A percentile compares a stretch with the other conserved stretches of the same genome.
Evolutionary conservation across 1,140 invertebrate genomes (phyloP).

Genomic region (Hypothenemus hampei): DNA sequence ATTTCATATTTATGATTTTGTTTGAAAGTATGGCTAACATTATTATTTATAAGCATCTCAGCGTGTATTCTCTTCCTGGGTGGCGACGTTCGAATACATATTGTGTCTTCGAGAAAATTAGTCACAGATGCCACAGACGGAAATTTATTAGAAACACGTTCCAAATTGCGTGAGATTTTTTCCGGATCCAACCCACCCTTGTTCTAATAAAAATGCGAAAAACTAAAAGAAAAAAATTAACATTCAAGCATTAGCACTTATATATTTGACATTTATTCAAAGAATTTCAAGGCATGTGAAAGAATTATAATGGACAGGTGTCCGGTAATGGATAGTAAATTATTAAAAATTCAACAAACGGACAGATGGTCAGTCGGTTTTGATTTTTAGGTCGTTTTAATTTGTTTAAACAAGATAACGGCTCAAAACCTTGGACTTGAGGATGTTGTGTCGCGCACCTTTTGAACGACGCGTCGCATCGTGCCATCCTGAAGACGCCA

Average conservation of each 20-base stretch:
- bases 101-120: conserved; percentile 16
- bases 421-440: no score
- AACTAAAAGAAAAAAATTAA: background rate
- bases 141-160: conserved; percentile 23
- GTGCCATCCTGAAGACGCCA: conserved; percentile 11
- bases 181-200: background rate
- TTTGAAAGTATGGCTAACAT: no score
- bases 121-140: conserved; percentile 19
- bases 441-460: no score
- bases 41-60: no score
- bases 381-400: no score
- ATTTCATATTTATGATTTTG: no score
- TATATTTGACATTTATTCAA: background rate
- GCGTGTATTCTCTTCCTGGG: conserved; percentile 9
- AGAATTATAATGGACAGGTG: no score
- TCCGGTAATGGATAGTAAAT: no score
- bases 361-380: no score
- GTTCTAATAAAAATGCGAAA: background rate
- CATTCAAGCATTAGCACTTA: background rate
- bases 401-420: no score
- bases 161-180: conserved; percentile 15
- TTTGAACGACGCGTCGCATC: background rate
- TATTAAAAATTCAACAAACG: no score
- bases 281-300: background rate
- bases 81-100: conserved; percentile 18